phyloP scores from a whole-genome alignment of 2,797 vertebrate species.

The Sparus aurata region DNA sequence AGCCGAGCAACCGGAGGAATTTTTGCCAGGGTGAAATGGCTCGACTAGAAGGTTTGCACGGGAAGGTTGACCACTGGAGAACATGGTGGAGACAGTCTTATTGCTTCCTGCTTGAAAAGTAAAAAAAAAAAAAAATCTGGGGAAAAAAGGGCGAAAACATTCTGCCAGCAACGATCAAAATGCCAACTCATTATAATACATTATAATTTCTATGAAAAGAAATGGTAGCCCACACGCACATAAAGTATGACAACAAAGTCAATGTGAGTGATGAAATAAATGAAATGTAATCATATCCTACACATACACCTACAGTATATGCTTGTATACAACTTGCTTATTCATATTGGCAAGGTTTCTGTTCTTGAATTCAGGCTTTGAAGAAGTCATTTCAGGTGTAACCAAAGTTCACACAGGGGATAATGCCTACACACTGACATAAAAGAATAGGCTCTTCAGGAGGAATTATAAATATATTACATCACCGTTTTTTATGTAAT shows the following conservation, averaged over 20 bases:
- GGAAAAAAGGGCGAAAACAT: background rate
- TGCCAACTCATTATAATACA: background rate
- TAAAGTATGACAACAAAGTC: background rate
- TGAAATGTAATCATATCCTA: background rate
- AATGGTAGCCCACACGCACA: background rate
- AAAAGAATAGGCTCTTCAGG: background rate
- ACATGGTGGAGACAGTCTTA: conserved; percentile 34
- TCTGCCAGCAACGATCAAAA: background rate
- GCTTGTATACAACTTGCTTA: background rate
- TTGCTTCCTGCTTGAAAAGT: conserved; percentile 40
- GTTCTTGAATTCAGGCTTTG: background rate
- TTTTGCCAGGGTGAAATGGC: conserved; percentile 32
- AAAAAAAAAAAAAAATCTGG: conserved; percentile 7
- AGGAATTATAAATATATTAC: background rate
- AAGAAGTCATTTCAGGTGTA: background rate
- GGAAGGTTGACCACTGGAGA: conserved; percentile 65
- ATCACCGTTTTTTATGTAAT: background rate
- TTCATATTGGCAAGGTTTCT: background rate
- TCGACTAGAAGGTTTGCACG: conserved; percentile 38
- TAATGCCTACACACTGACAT: background rate
- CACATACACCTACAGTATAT: background rate
- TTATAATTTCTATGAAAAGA: conserved; percentile 18
- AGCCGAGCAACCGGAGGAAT: conserved; percentile 49
- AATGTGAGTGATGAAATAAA: background rate
- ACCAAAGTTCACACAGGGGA: background rate